Conservation (phyloP, 1,140 invertebrate genomes). For the Atopsyche davidsoni region DNA sequence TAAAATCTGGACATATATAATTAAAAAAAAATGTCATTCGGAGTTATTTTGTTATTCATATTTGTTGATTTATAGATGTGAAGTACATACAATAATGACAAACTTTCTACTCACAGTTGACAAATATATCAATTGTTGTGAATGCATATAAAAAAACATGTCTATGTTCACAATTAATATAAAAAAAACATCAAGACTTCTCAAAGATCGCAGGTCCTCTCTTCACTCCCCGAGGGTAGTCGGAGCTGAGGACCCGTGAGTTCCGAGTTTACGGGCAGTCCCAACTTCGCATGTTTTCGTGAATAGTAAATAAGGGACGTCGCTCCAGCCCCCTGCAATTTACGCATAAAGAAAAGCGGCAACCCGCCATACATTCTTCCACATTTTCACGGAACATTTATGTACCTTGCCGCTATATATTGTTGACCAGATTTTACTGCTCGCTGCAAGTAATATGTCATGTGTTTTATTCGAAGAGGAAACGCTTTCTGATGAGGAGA, state of each 20-base stretch:
- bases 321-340: neutral
- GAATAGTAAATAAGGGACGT: slow-evolving; percentile 25
- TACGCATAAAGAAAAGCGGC: slow-evolving; percentile 6
- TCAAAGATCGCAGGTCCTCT: too few relatives aligned
- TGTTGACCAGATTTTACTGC: slow-evolving; percentile 25
- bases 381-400: slow-evolving; percentile 27
- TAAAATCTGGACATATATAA: too few relatives aligned
- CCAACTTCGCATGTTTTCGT: slow-evolving; percentile 21
- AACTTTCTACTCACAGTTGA: too few relatives aligned
- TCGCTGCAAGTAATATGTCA: slow-evolving; percentile 25
- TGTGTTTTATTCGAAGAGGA: slow-evolving; percentile 27
- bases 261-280: slow-evolving; percentile 8
- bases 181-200: too few relatives aligned
- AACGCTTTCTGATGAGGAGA: slow-evolving; percentile 13
- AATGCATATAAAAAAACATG: too few relatives aligned
- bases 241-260: slow-evolving; percentile 8
- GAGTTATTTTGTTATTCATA: too few relatives aligned
- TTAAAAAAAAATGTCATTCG: too few relatives aligned
- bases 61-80: too few relatives aligned
- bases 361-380: slow-evolving; percentile 20
- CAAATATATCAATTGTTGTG: too few relatives aligned
- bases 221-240: too few relatives aligned
- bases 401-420: slow-evolving; percentile 19
- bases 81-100: too few relatives aligned
- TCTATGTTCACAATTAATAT: too few relatives aligned